These are phyloP conservation scores for Exaiptasia diaphana DNA, from an alignment of 64 coral and sea anemone species.

Conservation along the genomic window DNA sequence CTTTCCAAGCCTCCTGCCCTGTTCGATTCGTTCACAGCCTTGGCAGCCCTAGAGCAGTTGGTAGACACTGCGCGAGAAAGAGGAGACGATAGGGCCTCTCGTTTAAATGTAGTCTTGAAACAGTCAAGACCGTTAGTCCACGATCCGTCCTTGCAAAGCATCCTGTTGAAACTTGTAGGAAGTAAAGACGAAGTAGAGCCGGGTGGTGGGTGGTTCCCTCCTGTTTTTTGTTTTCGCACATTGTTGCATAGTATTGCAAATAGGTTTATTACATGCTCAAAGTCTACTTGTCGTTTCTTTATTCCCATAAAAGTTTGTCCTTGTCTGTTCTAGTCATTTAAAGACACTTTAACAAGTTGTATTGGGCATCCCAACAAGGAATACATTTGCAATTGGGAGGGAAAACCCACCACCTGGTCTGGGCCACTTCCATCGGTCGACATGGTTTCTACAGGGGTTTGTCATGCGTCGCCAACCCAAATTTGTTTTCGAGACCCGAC, in stretches of 20 bases:
- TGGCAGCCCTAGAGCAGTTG: constrained; percentile 18
- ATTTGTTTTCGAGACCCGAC: background rate
- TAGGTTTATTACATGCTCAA: too few species aligned
- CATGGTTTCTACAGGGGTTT: background rate
- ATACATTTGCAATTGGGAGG: constrained; percentile 36
- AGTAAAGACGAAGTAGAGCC: constrained; percentile 50
- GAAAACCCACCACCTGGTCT: background rate
- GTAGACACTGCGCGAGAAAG: constrained; percentile 17
- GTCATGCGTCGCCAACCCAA: background rate
- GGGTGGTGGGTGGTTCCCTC: too few species aligned
- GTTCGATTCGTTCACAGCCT: constrained; percentile 17
- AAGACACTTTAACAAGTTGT: too few species aligned
- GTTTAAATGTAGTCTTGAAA: constrained; percentile 30
- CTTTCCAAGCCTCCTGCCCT: background rate
- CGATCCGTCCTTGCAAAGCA: constrained; percentile 6
- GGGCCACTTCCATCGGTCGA: constrained; percentile 16
- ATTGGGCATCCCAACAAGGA: too few species aligned
- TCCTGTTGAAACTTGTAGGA: constrained; percentile 45
- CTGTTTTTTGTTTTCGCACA: too few species aligned
- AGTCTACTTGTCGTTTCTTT: too few species aligned
- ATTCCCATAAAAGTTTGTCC: too few species aligned
- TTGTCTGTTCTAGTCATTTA: too few species aligned
- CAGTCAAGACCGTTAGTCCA: constrained; percentile 1
- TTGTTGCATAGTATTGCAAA: too few species aligned
- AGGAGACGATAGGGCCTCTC: background rate